phyloP scores from a whole-genome alignment of 1,140 invertebrate genomes.

The Polypedilum pembai region DNA sequence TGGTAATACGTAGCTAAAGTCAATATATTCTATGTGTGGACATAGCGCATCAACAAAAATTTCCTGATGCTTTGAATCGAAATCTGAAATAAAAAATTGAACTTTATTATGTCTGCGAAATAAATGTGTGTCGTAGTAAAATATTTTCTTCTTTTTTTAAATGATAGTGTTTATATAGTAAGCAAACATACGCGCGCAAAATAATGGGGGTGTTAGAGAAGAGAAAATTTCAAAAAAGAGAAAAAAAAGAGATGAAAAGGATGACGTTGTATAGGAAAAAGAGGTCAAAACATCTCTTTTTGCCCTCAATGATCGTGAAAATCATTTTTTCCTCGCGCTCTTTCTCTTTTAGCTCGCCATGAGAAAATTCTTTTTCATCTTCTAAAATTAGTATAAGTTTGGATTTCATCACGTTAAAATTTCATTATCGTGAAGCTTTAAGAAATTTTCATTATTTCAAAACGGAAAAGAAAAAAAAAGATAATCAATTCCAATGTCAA shows the following conservation, averaged over 20 bases:
- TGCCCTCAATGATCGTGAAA: slow-evolving; percentile 16
- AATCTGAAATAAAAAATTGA: slow-evolving; percentile 8
- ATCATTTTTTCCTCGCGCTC: neutral
- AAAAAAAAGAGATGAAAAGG: slow-evolving; percentile 10
- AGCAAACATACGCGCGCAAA: neutral
- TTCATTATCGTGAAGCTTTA: neutral
- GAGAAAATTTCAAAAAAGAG: neutral
- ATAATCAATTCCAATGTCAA: neutral
- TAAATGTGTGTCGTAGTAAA: too few species aligned
- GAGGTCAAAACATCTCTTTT: neutral
- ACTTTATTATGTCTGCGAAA: neutral
- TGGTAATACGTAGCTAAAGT: slow-evolving; percentile 12
- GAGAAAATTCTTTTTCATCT: slow-evolving; percentile 4
- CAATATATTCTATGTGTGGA: slow-evolving; percentile 1
- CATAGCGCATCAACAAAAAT: slow-evolving; percentile 24
- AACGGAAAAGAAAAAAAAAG: neutral
- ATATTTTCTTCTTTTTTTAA: too few species aligned
- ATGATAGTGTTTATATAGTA: too few species aligned
- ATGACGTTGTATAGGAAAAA: neutral
- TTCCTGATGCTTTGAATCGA: slow-evolving; percentile 5
- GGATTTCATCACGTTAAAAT: slow-evolving; percentile 8
- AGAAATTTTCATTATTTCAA: neutral
- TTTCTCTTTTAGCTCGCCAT: neutral
- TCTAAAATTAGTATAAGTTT: slow-evolving; percentile 1
- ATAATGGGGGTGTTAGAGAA: neutral